Evolutionary conservation across 2,888 invertebrate species (phyloP), one percentile per base, ranked within the genome.

Genomic region (Drosophila hamatofila): DNA sequence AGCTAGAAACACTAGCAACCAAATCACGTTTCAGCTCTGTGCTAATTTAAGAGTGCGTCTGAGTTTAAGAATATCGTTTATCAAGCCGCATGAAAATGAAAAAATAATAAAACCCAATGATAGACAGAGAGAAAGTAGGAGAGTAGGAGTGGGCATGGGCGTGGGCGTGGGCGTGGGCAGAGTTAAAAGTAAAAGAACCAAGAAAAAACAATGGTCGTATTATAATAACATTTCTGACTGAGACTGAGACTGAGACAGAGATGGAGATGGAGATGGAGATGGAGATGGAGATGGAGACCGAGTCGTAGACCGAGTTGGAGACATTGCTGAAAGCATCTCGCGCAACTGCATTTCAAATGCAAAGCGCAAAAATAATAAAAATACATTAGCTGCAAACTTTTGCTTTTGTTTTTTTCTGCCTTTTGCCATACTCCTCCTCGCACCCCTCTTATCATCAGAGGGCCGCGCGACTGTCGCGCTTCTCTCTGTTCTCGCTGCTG

Each of bases 361-460:
- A 85, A 88, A 85, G 77, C 76, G 79, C 73, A 86, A 75, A 81
- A 84, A 89, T 89, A 84, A 84, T 89, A 87, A 80, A 89, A 87
- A 89, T 82, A 89, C 87, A 86, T 86, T 88, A 88, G 85, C 85
- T 74, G 77, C 75, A 72, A 85, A 83, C 67, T 78, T 83, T 78
- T 39, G 21, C 37, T 37, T 42, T 37, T 55, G 25, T 21, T 42
- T 35, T 30, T 33, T n/a, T 37, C 6, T 44, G 41, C 30, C 0
- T 7, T 37, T 37, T 14, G 35, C 35, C 35, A 7, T n/a, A n/a
- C 7, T 14, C 7, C 9, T 42, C 16, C 21, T 30, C 30, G 9
- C 30, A 30, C 9, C 30, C 30, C 3, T 9, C 30, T 9, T 11
- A 1, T 30, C n/a, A n/a, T n/a, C n/a, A n/a, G n/a, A n/a, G n/a